Conservation (phyloP, 2,888 invertebrate species). For the Orthonychiurus folsomi region DNA sequence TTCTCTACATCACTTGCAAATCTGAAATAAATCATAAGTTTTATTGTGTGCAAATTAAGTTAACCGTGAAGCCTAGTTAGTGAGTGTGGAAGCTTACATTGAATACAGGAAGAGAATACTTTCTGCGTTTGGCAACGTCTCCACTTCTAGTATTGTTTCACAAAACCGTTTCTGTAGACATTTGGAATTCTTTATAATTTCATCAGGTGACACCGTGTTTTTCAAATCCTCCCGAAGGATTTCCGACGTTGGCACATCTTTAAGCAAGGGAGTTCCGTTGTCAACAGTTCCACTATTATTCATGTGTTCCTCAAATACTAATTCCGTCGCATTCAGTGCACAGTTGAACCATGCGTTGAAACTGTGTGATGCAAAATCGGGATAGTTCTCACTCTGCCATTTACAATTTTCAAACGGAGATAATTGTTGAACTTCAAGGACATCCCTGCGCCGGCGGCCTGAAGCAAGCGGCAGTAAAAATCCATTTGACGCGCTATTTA, state of each 20-base stretch:
- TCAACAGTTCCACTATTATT: neutral
- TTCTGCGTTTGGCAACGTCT: conserved; percentile 16
- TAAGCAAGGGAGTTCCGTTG: conserved; percentile 15
- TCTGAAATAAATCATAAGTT: conserved; percentile 18
- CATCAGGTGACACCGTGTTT: conserved; percentile 25
- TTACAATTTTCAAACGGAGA: conserved; percentile 8
- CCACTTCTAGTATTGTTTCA: conserved; percentile 19
- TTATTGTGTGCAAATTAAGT: too few species aligned
- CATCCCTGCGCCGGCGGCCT: conserved; percentile 12
- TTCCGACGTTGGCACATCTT: conserved; percentile 27
- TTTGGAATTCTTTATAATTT: conserved; percentile 31
- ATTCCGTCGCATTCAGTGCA: neutral
- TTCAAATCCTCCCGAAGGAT: conserved; percentile 27
- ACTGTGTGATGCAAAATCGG: neutral
- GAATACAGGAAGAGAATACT: conserved; percentile 23
- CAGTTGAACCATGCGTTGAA: conserved; percentile 6
- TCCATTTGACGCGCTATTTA: conserved; percentile 14
- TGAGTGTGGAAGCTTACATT: conserved; percentile 19
- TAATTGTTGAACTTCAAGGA: neutral
- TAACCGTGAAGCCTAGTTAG: too few species aligned
- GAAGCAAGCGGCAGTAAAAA: conserved; percentile 17
- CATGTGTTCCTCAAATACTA: neutral
- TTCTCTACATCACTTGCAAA: conserved; percentile 26
- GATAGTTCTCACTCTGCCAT: neutral
- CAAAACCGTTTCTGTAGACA: conserved; percentile 38